Base-by-base conservation (phyloP, 1,140 invertebrate species). In the Goniozus legneri region DNA sequence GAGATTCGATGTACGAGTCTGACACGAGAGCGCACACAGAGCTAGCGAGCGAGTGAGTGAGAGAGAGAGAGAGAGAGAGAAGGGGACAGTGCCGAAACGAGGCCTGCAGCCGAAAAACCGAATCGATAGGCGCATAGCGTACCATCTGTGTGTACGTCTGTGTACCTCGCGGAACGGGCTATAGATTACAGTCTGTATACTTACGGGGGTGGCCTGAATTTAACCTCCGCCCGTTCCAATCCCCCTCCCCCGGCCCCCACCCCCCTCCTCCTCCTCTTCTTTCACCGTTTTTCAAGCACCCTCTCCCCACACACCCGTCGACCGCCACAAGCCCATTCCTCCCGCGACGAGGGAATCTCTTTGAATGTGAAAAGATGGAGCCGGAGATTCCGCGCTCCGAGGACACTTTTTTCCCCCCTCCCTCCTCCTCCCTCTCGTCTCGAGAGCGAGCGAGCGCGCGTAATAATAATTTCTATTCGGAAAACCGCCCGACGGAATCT, bases 101-200 rank as follows among this genome's bases (percentile, higher is more conserved):
- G 61, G 62, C 64, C 62, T 64, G 64, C 64, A 64, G 55, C 67
- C 61, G 62, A 72, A 71, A 71, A 72, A 71, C 58, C 64, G 60
- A 72, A 74, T 74, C 71, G 69, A 74, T 74, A 71, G 64, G 62
- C 68, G 65, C 67, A 64, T 66, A 65, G 62, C 61, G 51, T 38
- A 56, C 51, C 19, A 41, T 32, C 15, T 51, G 37, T 39, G 44
- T 20, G 34, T 57, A 51, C 42, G 35, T 53, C 33, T 40, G 34
- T 41, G 40, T 38, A 42, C 40, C 44, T 31, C 27, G 44, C 18
- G 32, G 48, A 55, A 53, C 54, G 62, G 55, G 60, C 58, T 70
- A 65, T 67, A 66, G 58, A 65, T 69, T 66, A 65, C 69, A 56
- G 50, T 59, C 51, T 63, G 64, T 65, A 61, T 62, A 61, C 54